Evolutionary conservation across 2,888 invertebrate species (phyloP).

Genomic region (Pseudeuparius sepicola): DNA sequence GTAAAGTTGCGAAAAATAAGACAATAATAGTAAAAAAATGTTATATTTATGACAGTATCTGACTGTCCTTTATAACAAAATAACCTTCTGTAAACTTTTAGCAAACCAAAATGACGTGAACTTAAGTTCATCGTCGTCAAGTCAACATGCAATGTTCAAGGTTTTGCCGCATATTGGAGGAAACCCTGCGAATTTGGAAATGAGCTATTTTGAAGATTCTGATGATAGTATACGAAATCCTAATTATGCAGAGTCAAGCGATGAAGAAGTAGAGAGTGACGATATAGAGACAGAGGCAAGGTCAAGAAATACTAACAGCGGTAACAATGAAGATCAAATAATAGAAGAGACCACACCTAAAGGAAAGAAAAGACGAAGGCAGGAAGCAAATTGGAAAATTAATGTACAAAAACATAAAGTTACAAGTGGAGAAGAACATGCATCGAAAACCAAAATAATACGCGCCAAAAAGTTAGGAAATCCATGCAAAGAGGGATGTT

Average conservation of each 20-base stretch:
- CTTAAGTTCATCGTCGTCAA: constrained; percentile 8
- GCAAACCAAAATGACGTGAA: constrained; percentile 9
- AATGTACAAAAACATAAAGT: constrained; percentile 11
- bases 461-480: constrained; percentile 6
- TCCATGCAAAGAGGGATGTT: constrained; percentile 9
- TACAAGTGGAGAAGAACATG: constrained; percentile 11
- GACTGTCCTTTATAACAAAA: constrained; percentile 4
- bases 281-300: constrained; percentile 9
- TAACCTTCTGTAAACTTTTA: constrained; percentile 7
- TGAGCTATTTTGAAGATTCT: constrained; percentile 5
- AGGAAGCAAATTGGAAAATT: constrained; percentile 8
- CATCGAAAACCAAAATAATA: constrained; percentile 9
- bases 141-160: constrained; percentile 3
- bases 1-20: too few relatives aligned
- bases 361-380: constrained; percentile 6
- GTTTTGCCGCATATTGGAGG: constrained; percentile 2
- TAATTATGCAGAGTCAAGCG: constrained; percentile 8
- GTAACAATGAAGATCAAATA: constrained; percentile 10
- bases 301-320: constrained; percentile 11
- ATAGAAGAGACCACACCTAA: constrained; percentile 3
- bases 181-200: constrained; percentile 8
- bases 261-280: constrained; percentile 9
- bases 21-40: too few relatives aligned
- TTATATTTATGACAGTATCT: too few relatives aligned
- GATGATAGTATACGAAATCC: constrained; percentile 9